A percentile compares a stretch with the other conserved stretches of the same genome.
These are phyloP conservation scores for Drosophila sproati DNA, from an alignment of 1,140 invertebrate genomes.

Conservation along the genomic window DNA sequence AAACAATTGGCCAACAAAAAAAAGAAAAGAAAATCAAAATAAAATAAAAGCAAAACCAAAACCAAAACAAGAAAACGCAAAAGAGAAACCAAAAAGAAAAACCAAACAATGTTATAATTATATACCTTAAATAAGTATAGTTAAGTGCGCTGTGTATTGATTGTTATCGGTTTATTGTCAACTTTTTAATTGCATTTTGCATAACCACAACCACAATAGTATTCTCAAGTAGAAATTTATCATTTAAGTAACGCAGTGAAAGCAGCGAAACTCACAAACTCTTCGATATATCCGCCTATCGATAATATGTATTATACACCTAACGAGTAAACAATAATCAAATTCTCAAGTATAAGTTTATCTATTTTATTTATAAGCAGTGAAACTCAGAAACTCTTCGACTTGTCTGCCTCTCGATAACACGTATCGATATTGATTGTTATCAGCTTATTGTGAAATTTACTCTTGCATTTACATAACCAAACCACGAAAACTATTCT, in stretches of 20 bases:
- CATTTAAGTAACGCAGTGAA: constrained; percentile 50
- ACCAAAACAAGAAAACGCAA: not conserved
- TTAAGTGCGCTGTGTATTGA: constrained; percentile 44
- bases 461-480: constrained; percentile 40
- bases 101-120: constrained; percentile 8
- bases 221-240: constrained; percentile 46
- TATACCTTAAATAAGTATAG: constrained; percentile 31
- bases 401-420: not conserved
- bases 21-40: not conserved
- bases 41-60: constrained; percentile 12
- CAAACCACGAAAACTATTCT: constrained; percentile 8
- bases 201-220: constrained; percentile 17
- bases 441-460: constrained; percentile 64
- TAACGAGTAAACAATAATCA: too few species aligned
- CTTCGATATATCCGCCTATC: constrained; percentile 23
- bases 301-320: constrained; percentile 15
- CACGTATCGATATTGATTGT: constrained; percentile 36
- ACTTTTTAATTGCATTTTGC: constrained; percentile 41
- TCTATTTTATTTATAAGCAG: too few species aligned
- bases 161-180: constrained; percentile 67
- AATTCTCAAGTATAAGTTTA: too few species aligned
- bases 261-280: constrained; percentile 69
- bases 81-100: constrained; percentile 2
- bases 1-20: constrained; percentile 51
- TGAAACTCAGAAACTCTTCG: too few species aligned